Conservation (phyloP, 2,888 invertebrate species). For the Coremacera marginata region DNA sequence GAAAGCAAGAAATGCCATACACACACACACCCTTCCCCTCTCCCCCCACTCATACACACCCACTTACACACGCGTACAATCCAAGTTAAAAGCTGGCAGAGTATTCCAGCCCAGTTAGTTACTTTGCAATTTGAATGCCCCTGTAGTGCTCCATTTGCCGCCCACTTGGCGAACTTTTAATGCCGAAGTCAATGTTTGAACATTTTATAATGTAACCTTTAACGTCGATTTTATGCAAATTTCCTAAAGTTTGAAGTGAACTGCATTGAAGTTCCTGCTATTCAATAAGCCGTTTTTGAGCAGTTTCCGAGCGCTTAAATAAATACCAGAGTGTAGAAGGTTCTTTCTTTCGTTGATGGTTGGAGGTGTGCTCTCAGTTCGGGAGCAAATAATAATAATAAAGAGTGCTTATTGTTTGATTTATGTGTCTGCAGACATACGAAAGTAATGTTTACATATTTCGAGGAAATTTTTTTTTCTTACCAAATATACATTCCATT, state of each 20-base stretch:
- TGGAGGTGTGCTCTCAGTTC: slow-evolving; percentile 45
- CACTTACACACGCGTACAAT: background rate
- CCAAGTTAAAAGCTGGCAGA: background rate
- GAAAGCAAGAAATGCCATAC: slow-evolving; percentile 32
- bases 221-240: slow-evolving; percentile 70
- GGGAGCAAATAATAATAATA: slow-evolving; percentile 68
- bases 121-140: slow-evolving; percentile 18
- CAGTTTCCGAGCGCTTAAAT: slow-evolving; percentile 58
- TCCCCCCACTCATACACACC: too few relatives aligned
- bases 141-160: background rate
- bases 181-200: slow-evolving; percentile 65
- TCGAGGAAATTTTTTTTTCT: background rate
- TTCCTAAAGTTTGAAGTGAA: slow-evolving; percentile 60
- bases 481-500: too few relatives aligned
- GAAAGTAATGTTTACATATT: slow-evolving; percentile 34
- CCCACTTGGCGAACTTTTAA: slow-evolving; percentile 1
- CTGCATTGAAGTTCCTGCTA: slow-evolving; percentile 56
- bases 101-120: background rate
- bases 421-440: slow-evolving; percentile 68
- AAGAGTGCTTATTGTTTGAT: slow-evolving; percentile 70
- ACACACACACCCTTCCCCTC: background rate
- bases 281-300: slow-evolving; percentile 68
- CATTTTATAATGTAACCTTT: slow-evolving; percentile 66
- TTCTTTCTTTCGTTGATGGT: background rate
- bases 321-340: slow-evolving; percentile 54